Base-by-base conservation (phyloP, 2,113 vertebrate species). In the Muntiacus reevesi region DNA sequence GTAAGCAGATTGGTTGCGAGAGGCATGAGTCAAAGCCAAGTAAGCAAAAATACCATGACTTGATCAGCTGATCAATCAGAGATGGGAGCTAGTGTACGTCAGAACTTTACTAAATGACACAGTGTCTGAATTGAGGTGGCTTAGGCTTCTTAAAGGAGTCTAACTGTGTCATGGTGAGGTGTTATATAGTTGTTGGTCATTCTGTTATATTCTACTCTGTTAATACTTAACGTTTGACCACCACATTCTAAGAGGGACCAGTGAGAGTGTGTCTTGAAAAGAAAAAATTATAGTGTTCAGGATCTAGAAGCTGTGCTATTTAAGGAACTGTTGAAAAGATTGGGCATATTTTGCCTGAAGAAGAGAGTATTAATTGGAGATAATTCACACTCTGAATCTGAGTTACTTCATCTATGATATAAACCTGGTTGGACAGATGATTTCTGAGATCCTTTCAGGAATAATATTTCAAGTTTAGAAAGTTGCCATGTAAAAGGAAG, bases 401-500 rank as follows among this genome's bases (percentile, higher is more conserved):
- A 89, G 47, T 85, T 89, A 76, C 19, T 87, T 95, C 36, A 62
- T 50, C 45, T 86, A 2, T 95, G 30, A 94, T 89, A 60, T 87
- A 94, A 91, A 95, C 10, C 71, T 71, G 47, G 5, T 81, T 94
- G 62, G 71, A 96, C 59, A 78, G 40, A 78, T 84, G 14, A 54
- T 83, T 93, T 95, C 40, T 90, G 60, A 89, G 30, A n/a, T 89
- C 12, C 62, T 96, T 98, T 94, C 28, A 74, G 25, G 54, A 74
- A 74, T 88, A 74, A 62, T 91, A 95, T 52, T 96, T 96, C 71
- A 95, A 95, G 54, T 89, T 88, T 89, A 43, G 28, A 43, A 97
- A 95, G 33, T 86, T 96, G 33, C 47, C 59, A 85, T 82, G n/a
- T 95, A 45, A 90, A 91, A 71, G 27, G 36, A 94, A 55, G 19